Conservation (phyloP, 1,140 invertebrate genomes). For the Myzus persicae region DNA sequence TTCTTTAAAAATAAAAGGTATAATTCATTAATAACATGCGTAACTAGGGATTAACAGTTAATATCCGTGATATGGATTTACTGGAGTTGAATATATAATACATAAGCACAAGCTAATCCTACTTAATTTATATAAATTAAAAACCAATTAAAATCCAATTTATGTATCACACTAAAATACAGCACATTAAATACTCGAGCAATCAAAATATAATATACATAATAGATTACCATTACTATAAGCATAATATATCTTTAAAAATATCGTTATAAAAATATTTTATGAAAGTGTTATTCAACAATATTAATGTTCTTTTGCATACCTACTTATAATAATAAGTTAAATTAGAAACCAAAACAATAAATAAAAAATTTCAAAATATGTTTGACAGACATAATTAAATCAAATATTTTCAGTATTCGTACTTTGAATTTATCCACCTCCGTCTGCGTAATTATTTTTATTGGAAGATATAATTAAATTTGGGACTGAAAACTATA, state of each 20-base stretch:
- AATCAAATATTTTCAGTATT: background rate
- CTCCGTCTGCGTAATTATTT: background rate
- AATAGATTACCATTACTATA: background rate
- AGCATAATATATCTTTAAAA: background rate
- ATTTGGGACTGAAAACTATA: background rate
- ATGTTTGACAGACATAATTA: background rate
- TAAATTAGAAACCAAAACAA: background rate
- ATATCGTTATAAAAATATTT: background rate
- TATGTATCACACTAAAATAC: background rate
- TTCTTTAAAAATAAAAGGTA: background rate
- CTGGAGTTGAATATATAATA: background rate
- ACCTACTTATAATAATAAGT: background rate
- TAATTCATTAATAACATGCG: background rate
- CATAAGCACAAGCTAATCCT: background rate
- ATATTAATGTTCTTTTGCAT: background rate
- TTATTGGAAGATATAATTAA: background rate
- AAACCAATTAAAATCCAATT: slow-evolving; percentile 21
- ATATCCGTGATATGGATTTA: background rate
- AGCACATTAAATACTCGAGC: background rate
- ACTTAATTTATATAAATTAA: slow-evolving; percentile 26
- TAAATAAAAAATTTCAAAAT: background rate
- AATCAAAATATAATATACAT: background rate
- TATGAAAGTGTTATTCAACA: background rate
- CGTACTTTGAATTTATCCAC: background rate
- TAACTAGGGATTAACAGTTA: background rate